A percentile compares a stretch with the other conserved stretches of the same genome.
Evolutionary conservation across 2,888 invertebrate genomes (phyloP).

Genomic region (Slavum lentiscoides): DNA sequence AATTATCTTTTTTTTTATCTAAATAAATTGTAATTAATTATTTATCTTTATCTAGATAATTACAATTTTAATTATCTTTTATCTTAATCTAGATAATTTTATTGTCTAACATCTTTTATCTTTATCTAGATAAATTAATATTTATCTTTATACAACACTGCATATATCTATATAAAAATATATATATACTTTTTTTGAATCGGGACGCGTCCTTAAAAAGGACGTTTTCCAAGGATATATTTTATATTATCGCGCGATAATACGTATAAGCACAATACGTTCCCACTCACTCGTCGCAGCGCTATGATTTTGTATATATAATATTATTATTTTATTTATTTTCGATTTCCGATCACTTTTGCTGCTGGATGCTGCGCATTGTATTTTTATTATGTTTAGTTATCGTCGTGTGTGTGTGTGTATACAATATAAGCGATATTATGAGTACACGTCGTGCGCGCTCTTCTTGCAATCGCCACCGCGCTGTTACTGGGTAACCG

Average conservation of each 20-base stretch:
- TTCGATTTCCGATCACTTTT: slow-evolving; percentile 38
- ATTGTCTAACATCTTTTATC: no score
- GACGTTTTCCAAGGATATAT: no score
- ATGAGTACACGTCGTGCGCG: background rate
- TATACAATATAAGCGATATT: background rate
- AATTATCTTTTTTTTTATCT: no score
- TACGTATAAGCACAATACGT: background rate
- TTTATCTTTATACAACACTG: no score
- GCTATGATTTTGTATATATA: background rate
- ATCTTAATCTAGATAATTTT: no score
- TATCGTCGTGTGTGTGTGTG: background rate
- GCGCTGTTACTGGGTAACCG: slow-evolving; percentile 11
- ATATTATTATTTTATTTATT: slow-evolving; percentile 7
- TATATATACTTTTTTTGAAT: no score
- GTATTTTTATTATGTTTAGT: background rate
- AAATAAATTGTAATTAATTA: no score
- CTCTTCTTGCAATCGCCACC: background rate
- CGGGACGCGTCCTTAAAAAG: no score
- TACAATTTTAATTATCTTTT: no score
- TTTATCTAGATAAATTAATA: no score
- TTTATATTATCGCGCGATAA: background rate
- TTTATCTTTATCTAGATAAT: no score
- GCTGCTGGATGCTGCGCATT: background rate
- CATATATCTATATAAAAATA: no score
- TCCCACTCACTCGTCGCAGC: background rate